Conservation (phyloP, 92 coral and sea anemone species). For the Epizoanthus stellaris region DNA sequence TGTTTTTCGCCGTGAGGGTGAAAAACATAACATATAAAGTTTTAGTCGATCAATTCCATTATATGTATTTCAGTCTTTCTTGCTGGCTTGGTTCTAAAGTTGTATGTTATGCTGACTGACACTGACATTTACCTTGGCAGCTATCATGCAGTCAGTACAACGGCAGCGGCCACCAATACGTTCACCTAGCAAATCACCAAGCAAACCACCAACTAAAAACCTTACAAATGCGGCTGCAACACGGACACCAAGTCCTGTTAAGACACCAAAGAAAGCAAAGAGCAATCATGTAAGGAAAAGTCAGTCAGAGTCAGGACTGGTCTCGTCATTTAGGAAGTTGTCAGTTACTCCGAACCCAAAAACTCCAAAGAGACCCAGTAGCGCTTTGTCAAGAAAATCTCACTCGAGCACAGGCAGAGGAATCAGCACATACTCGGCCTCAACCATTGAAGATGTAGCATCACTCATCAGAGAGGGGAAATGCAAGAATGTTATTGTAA, state of each 20-base stretch:
- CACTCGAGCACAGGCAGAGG: conserved; percentile 60
- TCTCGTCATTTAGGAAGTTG: conserved; percentile 73
- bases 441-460: conserved; percentile 75
- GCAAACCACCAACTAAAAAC: conserved; percentile 2
- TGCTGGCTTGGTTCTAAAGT: too few relatives aligned
- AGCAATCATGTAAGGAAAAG: conserved; percentile 48
- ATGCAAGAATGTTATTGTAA: conserved; percentile 79
- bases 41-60: too few relatives aligned
- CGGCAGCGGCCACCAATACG: not conserved
- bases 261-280: conserved; percentile 29
- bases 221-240: not conserved
- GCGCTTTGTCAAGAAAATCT: conserved; percentile 65
- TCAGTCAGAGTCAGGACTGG: conserved; percentile 76
- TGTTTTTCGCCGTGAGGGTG: too few relatives aligned
- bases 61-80: too few relatives aligned
- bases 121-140: not conserved
- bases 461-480: conserved; percentile 72
- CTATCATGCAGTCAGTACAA: conserved; percentile 27
- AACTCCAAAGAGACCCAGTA: conserved; percentile 60
- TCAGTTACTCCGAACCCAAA: conserved; percentile 73
- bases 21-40: too few relatives aligned
- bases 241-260: conserved; percentile 32
- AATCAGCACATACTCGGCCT: conserved; percentile 50
- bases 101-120: too few relatives aligned
- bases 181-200: conserved; percentile 16